These are phyloP conservation scores for Cephus pulcher DNA, from an alignment of 2,888 invertebrate species.

Conservation along the genomic window DNA sequence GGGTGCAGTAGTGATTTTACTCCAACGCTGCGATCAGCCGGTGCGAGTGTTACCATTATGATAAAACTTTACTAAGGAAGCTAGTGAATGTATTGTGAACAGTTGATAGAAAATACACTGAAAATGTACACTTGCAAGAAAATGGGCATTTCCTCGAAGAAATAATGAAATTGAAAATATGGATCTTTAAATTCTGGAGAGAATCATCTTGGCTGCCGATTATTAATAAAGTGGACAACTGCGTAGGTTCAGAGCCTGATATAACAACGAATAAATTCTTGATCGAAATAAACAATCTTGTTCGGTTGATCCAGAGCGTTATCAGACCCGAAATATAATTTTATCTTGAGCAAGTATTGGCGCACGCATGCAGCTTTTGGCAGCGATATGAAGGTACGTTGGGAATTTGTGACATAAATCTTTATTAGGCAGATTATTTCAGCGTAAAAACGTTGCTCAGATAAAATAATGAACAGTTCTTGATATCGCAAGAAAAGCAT, in stretches of 20 bases:
- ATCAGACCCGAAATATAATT: background rate
- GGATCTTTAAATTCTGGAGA: background rate
- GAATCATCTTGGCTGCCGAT: background rate
- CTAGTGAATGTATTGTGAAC: background rate
- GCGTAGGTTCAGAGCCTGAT: background rate
- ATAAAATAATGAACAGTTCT: background rate
- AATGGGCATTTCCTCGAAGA: background rate
- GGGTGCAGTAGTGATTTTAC: background rate
- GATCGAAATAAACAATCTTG: constrained; percentile 20
- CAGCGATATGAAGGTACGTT: constrained; percentile 33
- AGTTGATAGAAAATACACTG: background rate
- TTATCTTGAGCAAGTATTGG: background rate
- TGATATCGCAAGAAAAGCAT: too few relatives aligned
- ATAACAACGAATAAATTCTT: background rate
- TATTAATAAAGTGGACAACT: background rate
- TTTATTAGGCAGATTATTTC: background rate
- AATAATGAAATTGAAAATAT: background rate
- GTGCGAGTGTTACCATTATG: background rate
- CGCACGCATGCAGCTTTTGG: constrained; percentile 43
- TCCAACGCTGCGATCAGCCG: background rate
- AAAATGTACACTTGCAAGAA: background rate
- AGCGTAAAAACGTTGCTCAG: background rate
- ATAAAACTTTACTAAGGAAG: background rate
- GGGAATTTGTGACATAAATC: background rate
- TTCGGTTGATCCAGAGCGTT: background rate